Percentiles rank a stretch among this genome's conserved stretches.
Evolutionary conservation across 2,888 invertebrate genomes (phyloP).

Genomic region (Lasioglossum morio): DNA sequence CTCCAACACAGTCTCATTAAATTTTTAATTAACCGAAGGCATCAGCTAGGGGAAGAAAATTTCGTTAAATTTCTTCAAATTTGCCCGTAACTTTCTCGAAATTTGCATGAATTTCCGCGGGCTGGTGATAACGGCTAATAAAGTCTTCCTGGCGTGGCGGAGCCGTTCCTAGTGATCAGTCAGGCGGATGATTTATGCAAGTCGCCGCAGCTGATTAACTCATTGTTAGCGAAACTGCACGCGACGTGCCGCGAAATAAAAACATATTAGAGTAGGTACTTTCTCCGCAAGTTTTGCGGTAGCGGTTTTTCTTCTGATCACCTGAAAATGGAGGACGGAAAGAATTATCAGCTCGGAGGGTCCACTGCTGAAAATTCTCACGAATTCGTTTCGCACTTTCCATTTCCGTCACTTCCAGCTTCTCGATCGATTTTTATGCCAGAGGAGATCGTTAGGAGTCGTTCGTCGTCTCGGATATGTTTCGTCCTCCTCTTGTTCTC

Average conservation of each 20-base stretch:
- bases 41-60: not conserved
- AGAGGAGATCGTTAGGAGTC: too few relatives aligned
- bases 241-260: conserved; percentile 61
- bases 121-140: not conserved
- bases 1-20: not conserved
- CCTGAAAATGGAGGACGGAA: not conserved
- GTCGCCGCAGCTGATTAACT: conserved; percentile 12
- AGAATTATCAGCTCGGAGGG: not conserved
- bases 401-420: too few relatives aligned
- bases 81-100: not conserved
- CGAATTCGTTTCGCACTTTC: too few relatives aligned
- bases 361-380: not conserved
- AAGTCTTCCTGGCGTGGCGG: not conserved
- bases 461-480: not conserved
- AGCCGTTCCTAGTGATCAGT: not conserved
- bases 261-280: not conserved
- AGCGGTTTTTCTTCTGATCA: too few relatives aligned
- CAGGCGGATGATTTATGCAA: not conserved
- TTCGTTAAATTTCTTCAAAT: not conserved
- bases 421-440: too few relatives aligned
- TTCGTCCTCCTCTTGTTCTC: not conserved
- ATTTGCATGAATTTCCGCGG: not conserved
- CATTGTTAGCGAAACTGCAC: conserved; percentile 61
- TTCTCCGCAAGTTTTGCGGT: not conserved
- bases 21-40: not conserved